These are phyloP conservation scores for Drosophila littoralis DNA, from an alignment of 1,140 invertebrate species.

Conservation along the genomic window DNA sequence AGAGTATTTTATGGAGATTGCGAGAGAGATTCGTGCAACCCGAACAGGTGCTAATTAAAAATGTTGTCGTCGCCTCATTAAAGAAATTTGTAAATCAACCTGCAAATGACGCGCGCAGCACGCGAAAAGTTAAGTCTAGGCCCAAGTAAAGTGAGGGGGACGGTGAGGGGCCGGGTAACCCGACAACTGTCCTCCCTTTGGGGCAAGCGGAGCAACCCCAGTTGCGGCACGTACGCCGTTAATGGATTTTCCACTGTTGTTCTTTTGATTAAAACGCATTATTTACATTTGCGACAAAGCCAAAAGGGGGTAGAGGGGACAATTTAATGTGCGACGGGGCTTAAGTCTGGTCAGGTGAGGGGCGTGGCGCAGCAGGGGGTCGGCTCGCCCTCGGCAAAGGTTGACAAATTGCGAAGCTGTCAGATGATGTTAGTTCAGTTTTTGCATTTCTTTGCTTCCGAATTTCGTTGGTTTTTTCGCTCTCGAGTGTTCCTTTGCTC, in stretches of 20 bases:
- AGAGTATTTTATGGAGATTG: slow-evolving; percentile 68
- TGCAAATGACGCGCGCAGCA: slow-evolving; percentile 56
- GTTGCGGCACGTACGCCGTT: slow-evolving; percentile 64
- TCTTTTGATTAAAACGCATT: slow-evolving; percentile 77
- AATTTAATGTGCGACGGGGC: slow-evolving; percentile 45
- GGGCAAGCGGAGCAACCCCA: slow-evolving; percentile 1
- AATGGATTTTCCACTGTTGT: slow-evolving; percentile 72
- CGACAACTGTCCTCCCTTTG: slow-evolving; percentile 5
- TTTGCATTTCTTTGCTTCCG: slow-evolving; percentile 28
- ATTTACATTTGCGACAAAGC: slow-evolving; percentile 72
- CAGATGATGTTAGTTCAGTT: slow-evolving; percentile 26
- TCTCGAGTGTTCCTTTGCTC: slow-evolving; percentile 8
- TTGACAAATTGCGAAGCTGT: slow-evolving; percentile 69
- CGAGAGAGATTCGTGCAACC: slow-evolving; percentile 25
- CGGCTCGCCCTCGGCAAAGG: slow-evolving; percentile 37
- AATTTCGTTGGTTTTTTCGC: slow-evolving; percentile 1
- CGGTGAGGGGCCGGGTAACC: neutral
- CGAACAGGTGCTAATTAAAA: slow-evolving; percentile 79
- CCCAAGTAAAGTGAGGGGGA: neutral
- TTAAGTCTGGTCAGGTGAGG: slow-evolving; percentile 35
- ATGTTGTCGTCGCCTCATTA: slow-evolving; percentile 77
- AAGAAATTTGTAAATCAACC: slow-evolving; percentile 77
- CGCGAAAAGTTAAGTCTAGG: slow-evolving; percentile 34
- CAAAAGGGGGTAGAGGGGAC: neutral
- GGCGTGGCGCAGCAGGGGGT: neutral